A percentile compares a stretch with the other conserved stretches of the same genome.
Evolutionary conservation across 2,113 vertebrate genomes (phyloP).

Genomic region (Silurus glanis): DNA sequence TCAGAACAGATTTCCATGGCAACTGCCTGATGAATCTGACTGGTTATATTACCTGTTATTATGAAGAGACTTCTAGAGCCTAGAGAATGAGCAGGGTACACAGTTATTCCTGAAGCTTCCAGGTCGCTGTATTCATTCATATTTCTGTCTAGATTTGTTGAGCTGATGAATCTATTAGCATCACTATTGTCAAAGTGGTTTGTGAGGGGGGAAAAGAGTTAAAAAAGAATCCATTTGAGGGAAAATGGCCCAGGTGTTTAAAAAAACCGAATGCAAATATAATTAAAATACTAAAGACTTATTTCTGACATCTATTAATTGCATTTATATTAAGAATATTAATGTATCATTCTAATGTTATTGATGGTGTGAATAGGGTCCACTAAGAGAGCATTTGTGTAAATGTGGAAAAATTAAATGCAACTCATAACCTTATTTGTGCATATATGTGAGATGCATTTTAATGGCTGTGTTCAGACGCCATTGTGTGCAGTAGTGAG

Average conservation of each 20-base stretch:
- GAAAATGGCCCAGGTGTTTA: background rate
- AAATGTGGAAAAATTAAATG: background rate
- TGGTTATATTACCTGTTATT: conserved; percentile 42
- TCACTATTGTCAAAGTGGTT: conserved; percentile 7
- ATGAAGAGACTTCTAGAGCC: conserved; percentile 46
- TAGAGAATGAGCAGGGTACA: background rate
- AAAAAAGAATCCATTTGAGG: background rate
- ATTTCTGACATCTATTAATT: too few species aligned
- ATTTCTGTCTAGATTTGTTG: background rate
- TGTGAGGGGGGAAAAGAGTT: background rate
- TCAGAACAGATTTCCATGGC: conserved; percentile 67
- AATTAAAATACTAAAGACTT: too few species aligned
- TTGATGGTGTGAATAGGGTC: background rate
- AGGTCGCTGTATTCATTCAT: conserved; percentile 3
- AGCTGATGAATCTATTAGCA: conserved; percentile 25
- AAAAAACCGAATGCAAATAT: too few species aligned
- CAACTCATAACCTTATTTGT: background rate
- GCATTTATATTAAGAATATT: too few species aligned
- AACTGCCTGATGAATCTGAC: conserved; percentile 56
- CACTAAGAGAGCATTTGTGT: background rate
- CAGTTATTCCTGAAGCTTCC: background rate
- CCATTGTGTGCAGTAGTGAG: background rate
- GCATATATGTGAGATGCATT: background rate
- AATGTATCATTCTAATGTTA: too few species aligned
- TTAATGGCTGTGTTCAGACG: background rate